Base-by-base conservation (phyloP, 2,888 invertebrate species). In the Agrochola macilenta region DNA sequence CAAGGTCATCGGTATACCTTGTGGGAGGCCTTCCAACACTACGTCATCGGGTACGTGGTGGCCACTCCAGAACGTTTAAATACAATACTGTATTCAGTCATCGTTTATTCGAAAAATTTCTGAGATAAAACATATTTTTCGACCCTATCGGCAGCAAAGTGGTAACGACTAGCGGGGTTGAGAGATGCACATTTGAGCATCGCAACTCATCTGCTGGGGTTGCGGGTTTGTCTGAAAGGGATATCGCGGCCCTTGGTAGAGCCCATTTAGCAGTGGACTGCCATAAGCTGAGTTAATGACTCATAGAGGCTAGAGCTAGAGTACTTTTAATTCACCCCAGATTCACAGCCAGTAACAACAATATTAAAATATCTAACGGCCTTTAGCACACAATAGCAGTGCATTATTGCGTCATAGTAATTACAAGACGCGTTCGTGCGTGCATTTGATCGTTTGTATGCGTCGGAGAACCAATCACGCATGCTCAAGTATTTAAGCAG, bases 401-500 rank as follows among this genome's bases (percentile, higher is more conserved):
- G 39, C 23, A 69, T 30, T 71, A 79, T 85, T 83, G 72, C 87
- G 66, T 82, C 80, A 81, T 46, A 71, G 52, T 78, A 79, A 87
- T 88, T 85, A 88, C n/a, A 68, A 54, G 69, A 39, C 20, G 68
- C 87, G 12, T 79, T 83, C 79, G n/a, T n/a, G 69, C 87, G 78
- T 82, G 52, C 52, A 39, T 69, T 57, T 61, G 49, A 84, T 79
- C 68, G 70, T 30, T 63, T 64, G 71, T 74, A 64, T 70, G 57
- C 63, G 69, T 64, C 61, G 61, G 43, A 26, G 46, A 72, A 49
- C 57, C n/a, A 69, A 72, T 54, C 71, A 58, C 23, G 52, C 30
- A 49, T 63, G 26, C 11, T 57, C 20, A 35, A 81, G 20, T 63
- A 70, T 49, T 73, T 72, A 26, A 60, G 17, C 12, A 49, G 5